Evolutionary conservation across 1,140 invertebrate species (phyloP).

Genomic region (Antheraea mylitta): DNA sequence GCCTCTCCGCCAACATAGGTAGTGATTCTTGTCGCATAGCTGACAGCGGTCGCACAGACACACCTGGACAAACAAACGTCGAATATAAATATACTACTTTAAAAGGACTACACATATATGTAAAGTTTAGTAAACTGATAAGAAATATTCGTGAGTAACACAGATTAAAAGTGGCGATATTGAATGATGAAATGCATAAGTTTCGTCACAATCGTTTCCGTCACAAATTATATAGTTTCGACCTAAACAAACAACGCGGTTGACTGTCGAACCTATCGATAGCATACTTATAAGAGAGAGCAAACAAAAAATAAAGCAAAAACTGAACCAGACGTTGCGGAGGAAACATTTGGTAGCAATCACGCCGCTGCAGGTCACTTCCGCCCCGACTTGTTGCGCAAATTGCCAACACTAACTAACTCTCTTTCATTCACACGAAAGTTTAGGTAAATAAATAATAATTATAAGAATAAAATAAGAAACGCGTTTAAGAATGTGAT

Average conservation of each 20-base stretch:
- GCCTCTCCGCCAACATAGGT: conserved; percentile 68
- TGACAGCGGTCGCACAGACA: conserved; percentile 72
- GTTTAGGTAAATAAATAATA: not conserved
- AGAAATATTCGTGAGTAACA: not conserved
- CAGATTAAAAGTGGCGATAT: not conserved
- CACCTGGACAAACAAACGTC: conserved; percentile 56
- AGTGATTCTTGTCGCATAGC: conserved; percentile 73
- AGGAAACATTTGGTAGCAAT: conserved; percentile 78
- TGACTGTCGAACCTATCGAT: conserved; percentile 68
- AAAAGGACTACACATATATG: not conserved
- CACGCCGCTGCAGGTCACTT: conserved; percentile 71
- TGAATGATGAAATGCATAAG: not conserved
- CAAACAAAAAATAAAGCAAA: conserved; percentile 67
- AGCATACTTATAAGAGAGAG: conserved; percentile 69
- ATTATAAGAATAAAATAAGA: not conserved
- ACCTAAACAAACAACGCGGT: conserved; percentile 65
- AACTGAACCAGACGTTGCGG: conserved; percentile 59
- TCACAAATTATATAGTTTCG: conserved; percentile 44
- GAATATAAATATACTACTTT: not conserved
- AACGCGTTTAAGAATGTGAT: not conserved
- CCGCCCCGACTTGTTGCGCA: conserved; percentile 77
- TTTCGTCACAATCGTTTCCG: conserved; percentile 53
- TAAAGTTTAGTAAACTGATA: not conserved
- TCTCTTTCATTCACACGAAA: not conserved
- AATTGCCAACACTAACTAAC: conserved; percentile 37